Base-by-base conservation (phyloP, 2,113 vertebrate species). In the Connochaetes taurinus region DNA sequence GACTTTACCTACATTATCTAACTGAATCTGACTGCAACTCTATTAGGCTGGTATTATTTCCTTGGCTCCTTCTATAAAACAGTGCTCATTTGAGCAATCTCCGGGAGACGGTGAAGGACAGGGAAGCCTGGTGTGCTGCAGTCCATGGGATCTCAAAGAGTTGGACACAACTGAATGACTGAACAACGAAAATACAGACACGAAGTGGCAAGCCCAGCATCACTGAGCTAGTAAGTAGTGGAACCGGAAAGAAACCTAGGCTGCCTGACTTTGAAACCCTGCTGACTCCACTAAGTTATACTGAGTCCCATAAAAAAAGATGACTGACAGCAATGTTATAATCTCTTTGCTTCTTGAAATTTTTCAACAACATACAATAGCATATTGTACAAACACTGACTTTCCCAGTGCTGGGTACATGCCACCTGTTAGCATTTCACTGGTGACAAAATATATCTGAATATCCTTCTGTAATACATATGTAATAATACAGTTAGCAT, bases 391-490 rank as follows among this genome's bases (percentile, higher is more conserved):
- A 93, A 64, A 95, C n/a, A 55, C 25, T 4, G 45, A 60, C 53
- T 95, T 89, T 92, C 33, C 76, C 53, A 81, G 58, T 78, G 91
- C 84, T 95, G 40, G 25, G 27, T 81, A 47, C 11, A 25, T 21
- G 33, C 5, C 50, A 55, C 52, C 43, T 93, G 31, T 88, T 85
- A 83, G 36, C 33, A 31, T 89, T 94, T 55, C 52, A 60, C 33
- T 45, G 57, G 89, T 52, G 58, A 95, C 33, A 71, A 88, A 95
- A 95, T 81, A 94, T 76, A 50, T 90, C 91, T 94, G 27, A 55
- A 1, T 45, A 60, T 88, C 29, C 53, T 94, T 96, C 58, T 10
- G 2, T 6, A 27, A 25, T 76, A 76, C 23, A 43, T 76, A 1
- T 23, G 21, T 50, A 33, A 33, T 82, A 90, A 89, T 36, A 33